phyloP scores from a whole-genome alignment of 2,113 vertebrate species.

The Cryptoleucopteryx plumbea region DNA sequence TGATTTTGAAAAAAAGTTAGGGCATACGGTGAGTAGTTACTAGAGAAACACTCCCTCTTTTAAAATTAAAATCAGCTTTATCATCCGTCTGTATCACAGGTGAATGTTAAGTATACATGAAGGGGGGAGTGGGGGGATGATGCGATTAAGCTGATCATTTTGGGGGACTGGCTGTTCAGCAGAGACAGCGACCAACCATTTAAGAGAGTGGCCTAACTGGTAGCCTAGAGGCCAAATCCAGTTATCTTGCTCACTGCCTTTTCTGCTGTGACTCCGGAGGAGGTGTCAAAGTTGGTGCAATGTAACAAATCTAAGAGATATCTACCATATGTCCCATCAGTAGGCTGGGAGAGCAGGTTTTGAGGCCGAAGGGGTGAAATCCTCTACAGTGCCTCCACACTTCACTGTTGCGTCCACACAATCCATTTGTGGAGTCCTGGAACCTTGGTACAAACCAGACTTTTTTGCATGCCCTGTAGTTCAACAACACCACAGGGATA shows the following conservation, averaged over 20 bases:
- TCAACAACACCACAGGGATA: background rate
- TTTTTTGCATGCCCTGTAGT: rapidly evolving
- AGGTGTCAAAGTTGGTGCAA: background rate
- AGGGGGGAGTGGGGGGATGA: background rate
- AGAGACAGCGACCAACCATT: background rate
- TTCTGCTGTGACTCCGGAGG: background rate
- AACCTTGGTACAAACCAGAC: background rate
- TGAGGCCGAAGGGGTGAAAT: background rate
- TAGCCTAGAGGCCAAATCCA: background rate
- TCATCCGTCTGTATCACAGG: background rate
- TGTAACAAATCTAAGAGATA: background rate
- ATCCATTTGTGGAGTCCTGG: background rate
- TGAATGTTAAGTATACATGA: background rate
- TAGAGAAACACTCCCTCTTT: background rate
- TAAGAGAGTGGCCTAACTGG: background rate
- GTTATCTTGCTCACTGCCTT: background rate
- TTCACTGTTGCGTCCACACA: background rate
- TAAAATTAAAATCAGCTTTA: background rate
- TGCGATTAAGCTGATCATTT: background rate
- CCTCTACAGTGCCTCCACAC: rapidly evolving
- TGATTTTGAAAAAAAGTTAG: background rate
- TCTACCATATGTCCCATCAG: background rate
- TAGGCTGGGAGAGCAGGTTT: background rate
- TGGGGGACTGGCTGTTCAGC: background rate
- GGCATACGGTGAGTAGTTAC: background rate